Evolutionary conservation across 2,888 invertebrate genomes (phyloP), one percentile per base, ranked within the genome.

Genomic region (Mesoligia furuncula): DNA sequence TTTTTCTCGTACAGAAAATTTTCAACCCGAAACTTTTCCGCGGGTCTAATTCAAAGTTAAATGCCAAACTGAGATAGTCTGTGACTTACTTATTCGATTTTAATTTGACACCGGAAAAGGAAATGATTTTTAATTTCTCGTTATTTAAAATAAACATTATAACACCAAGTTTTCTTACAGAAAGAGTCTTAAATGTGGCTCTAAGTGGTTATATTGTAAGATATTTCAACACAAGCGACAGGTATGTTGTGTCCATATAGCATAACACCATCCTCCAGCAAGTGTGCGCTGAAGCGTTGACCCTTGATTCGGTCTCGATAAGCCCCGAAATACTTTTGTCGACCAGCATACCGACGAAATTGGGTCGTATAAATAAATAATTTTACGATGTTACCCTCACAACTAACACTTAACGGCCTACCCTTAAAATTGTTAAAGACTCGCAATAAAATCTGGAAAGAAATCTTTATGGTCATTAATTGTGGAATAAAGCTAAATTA

Each of bases 291-390:
- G 94, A 94, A 95, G 91, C 95, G 91, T 93, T 95, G 95, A 95
- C 95, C 95, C 95, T 93, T 93, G 95, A 95, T 95, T 95, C 92
- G 92, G 93, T 95, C 93, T 93, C 93, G 95, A 95, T 96, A 96
- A 96, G 93, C 92, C 92, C 93, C 95, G 90, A 95, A 95, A 95
- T 94, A 95, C 95, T 95, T 95, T 95, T 94, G 95, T 95, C 93
- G 95, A 93, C 93, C 93, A 93, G 92, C 93, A 95, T 93, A 92
- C 94, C 92, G 90, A 93, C 93, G 91, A 93, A 96, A 95, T 95
- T 95, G 93, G 95, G 95, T 94, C 95, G 93, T 94, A 95, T 95
- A 95, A 95, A 95, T 95, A 95, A 95, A 95, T 95, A 95, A 95
- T 95, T 95, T 95, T 94, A 94, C 92, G 93, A 95, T 93, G 94